phyloP scores from a whole-genome alignment of 2,113 vertebrate genomes.

The Saccopteryx leptura region DNA sequence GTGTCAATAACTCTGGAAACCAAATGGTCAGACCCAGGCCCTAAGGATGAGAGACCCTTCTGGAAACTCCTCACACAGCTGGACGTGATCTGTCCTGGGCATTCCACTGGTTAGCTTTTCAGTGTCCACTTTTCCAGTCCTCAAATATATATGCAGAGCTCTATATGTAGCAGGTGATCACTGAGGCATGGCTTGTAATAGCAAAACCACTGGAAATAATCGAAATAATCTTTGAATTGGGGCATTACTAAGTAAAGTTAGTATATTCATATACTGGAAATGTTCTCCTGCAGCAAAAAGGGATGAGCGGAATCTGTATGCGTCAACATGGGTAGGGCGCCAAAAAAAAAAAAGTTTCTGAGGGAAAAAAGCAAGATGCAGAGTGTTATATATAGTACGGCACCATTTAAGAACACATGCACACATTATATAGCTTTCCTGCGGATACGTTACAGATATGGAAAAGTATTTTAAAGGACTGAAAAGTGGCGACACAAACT shows the following conservation, averaged over 20 bases:
- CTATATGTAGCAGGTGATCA: not conserved
- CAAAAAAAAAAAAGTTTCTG: constrained; percentile 45
- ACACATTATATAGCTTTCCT: constrained; percentile 12
- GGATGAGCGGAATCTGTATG: constrained; percentile 47
- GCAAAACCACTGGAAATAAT: not conserved
- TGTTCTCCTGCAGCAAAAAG: constrained; percentile 66
- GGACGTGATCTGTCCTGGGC: not conserved
- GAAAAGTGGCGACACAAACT: constrained; percentile 70
- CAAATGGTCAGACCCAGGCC: constrained; percentile 44
- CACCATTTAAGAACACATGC: constrained; percentile 68
- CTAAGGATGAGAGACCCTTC: constrained; percentile 27
- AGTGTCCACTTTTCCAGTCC: not conserved
- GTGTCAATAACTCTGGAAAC: constrained; percentile 25
- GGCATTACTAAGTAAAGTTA: not conserved
- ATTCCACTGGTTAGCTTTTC: constrained; percentile 42
- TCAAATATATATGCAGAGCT: not conserved
- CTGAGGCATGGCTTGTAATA: not conserved
- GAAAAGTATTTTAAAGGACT: constrained; percentile 72
- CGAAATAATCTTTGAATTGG: constrained; percentile 40
- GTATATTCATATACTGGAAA: not conserved
- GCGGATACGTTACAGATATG: constrained; percentile 43
- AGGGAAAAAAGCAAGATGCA: constrained; percentile 55
- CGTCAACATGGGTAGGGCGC: constrained; percentile 67
- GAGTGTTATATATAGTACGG: constrained; percentile 60
- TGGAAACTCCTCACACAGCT: constrained; percentile 33